These are phyloP conservation scores for Choristoneura rosaceana DNA, from an alignment of 2,888 invertebrate species.

Conservation along the genomic window DNA sequence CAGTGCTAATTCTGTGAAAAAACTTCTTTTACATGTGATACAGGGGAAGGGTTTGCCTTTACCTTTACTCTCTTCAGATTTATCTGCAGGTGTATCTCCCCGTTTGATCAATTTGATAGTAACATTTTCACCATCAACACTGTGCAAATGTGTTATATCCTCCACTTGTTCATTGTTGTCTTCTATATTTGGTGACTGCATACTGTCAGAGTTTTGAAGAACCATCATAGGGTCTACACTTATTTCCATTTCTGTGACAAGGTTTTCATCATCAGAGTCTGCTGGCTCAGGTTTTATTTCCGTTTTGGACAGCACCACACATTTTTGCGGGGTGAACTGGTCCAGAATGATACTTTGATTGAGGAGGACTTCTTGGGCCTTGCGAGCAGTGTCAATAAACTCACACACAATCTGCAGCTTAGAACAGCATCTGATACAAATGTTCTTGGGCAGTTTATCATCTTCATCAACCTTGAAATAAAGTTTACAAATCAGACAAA, in stretches of 20 bases:
- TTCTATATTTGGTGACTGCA: slow-evolving; percentile 51
- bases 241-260: slow-evolving; percentile 87
- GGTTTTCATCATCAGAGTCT: slow-evolving; percentile 54
- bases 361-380: slow-evolving; percentile 86
- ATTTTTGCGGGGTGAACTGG: slow-evolving; percentile 66
- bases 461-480: slow-evolving; percentile 86
- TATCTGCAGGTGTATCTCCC: slow-evolving; percentile 42
- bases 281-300: slow-evolving; percentile 50
- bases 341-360: slow-evolving; percentile 69
- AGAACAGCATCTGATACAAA: slow-evolving; percentile 87
- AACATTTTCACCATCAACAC: slow-evolving; percentile 57
- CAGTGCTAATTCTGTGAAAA: slow-evolving; percentile 84
- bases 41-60: slow-evolving; percentile 83
- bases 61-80: slow-evolving; percentile 48
- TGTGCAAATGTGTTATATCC: slow-evolving; percentile 65
- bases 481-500: neutral
- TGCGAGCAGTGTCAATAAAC: slow-evolving; percentile 88
- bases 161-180: slow-evolving; percentile 47
- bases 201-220: slow-evolving; percentile 84
- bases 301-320: slow-evolving; percentile 44
- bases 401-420: slow-evolving; percentile 88
- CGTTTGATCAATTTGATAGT: slow-evolving; percentile 71
- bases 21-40: slow-evolving; percentile 82
- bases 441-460: slow-evolving; percentile 89
- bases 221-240: slow-evolving; percentile 89